Conservation (phyloP, 1,140 invertebrate genomes). For the Leptinotarsa undecemlineata region DNA sequence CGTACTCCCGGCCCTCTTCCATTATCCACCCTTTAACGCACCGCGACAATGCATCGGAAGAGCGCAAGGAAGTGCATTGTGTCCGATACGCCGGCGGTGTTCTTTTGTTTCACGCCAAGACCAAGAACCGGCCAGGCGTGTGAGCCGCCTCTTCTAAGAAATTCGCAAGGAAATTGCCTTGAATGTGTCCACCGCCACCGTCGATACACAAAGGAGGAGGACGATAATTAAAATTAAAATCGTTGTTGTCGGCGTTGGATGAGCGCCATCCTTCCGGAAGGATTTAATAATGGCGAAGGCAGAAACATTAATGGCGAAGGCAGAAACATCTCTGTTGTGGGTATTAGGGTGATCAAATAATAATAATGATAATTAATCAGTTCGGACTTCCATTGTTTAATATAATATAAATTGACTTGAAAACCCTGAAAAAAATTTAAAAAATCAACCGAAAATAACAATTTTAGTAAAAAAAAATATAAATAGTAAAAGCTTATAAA, state of each 20-base stretch:
- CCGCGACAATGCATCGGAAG: slow-evolving; percentile 55
- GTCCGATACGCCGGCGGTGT: slow-evolving; percentile 46
- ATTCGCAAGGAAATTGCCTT: slow-evolving; percentile 51
- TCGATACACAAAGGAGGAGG: slow-evolving; percentile 51
- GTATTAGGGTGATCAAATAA: background rate
- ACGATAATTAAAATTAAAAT: slow-evolving; percentile 54
- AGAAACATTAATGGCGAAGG: background rate
- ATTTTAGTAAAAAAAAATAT: too few species aligned
- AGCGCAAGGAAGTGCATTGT: slow-evolving; percentile 55
- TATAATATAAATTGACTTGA: too few species aligned
- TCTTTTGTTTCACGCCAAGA: slow-evolving; percentile 50
- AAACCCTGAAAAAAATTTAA: too few species aligned
- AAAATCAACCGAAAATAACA: too few species aligned
- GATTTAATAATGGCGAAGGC: background rate
- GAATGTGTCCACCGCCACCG: slow-evolving; percentile 40
- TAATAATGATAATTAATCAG: too few species aligned
- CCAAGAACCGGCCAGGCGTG: slow-evolving; percentile 52
- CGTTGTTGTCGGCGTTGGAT: background rate
- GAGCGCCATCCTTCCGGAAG: background rate
- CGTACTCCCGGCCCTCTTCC: background rate
- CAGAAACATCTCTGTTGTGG: background rate
- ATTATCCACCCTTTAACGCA: slow-evolving; percentile 54
- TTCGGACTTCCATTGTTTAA: too few species aligned
- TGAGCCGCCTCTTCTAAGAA: slow-evolving; percentile 16
- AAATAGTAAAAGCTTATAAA: too few species aligned